Conservation (phyloP, 1,140 invertebrate genomes). For the Drosophila triauraria region DNA sequence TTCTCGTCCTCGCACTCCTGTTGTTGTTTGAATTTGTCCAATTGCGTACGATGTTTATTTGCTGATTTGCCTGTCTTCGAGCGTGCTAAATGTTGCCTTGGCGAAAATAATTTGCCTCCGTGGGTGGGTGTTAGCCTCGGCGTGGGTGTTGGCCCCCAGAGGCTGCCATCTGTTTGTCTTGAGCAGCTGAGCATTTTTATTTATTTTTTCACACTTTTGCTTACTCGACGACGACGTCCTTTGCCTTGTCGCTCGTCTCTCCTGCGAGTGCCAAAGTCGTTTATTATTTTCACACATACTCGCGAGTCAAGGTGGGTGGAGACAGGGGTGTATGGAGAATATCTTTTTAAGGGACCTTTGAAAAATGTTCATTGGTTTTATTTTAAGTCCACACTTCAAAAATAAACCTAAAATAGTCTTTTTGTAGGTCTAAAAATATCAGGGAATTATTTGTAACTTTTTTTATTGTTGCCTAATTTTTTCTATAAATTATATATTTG, state of each 20-base stretch:
- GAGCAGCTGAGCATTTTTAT: constrained; percentile 68
- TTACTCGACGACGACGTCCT: constrained; percentile 37
- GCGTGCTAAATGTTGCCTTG: constrained; percentile 79
- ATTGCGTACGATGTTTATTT: constrained; percentile 75
- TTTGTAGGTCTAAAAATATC: background rate
- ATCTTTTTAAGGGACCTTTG: background rate
- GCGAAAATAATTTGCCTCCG: constrained; percentile 72
- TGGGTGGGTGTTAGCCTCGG: constrained; percentile 5
- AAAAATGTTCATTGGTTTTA: background rate
- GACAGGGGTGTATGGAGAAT: background rate
- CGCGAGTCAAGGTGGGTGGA: background rate
- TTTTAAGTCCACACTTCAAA: background rate
- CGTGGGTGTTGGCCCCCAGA: constrained; percentile 25
- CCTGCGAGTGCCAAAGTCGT: constrained; percentile 73
- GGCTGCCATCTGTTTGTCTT: constrained; percentile 69
- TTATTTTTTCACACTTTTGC: constrained; percentile 77
- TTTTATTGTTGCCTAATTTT: background rate
- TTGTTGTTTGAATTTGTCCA: constrained; percentile 71
- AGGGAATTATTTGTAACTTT: too few relatives aligned
- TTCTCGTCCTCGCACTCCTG: constrained; percentile 26
- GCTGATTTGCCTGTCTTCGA: constrained; percentile 75
- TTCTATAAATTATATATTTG: background rate
- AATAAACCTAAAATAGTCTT: background rate
- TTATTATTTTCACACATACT: constrained; percentile 77
- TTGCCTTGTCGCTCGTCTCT: constrained; percentile 8